Evolutionary conservation across 1,140 invertebrate species (phyloP).

Genomic region (Maconellicoccus hirsutus): DNA sequence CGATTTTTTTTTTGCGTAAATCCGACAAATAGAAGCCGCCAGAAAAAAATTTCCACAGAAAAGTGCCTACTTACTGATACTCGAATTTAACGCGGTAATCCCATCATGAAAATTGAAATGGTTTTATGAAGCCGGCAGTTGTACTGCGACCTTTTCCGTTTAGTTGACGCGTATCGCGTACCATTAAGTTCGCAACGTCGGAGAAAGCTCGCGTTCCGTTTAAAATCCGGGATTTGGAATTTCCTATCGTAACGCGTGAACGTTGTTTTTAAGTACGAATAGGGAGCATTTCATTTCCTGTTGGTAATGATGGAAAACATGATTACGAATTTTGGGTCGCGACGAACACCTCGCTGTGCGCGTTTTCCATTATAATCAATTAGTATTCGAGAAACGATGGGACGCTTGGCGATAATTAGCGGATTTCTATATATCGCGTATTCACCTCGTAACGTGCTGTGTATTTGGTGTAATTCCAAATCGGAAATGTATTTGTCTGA

Average conservation of each 20-base stretch:
- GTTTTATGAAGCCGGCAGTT: too few relatives aligned
- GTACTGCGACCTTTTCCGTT: neutral
- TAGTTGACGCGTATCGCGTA: neutral
- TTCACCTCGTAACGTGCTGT: too few relatives aligned
- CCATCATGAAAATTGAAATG: too few relatives aligned
- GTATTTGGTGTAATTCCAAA: too few relatives aligned
- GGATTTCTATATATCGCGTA: neutral
- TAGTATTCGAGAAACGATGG: neutral
- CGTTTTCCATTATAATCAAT: neutral
- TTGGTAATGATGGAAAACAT: slow-evolving; percentile 4
- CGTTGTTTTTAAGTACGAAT: neutral
- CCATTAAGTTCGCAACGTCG: neutral
- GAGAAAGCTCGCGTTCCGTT: neutral
- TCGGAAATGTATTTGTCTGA: too few relatives aligned
- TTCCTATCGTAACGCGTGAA: neutral
- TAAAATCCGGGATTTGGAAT: neutral
- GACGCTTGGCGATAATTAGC: neutral
- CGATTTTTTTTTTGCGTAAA: too few relatives aligned
- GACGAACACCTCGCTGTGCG: neutral
- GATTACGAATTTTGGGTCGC: neutral
- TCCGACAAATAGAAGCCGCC: too few relatives aligned
- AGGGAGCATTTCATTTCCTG: neutral
- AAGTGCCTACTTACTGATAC: too few relatives aligned
- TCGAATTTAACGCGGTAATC: too few relatives aligned
- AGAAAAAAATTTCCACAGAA: too few relatives aligned